Evolutionary conservation across 2,888 invertebrate species (phyloP).

Genomic region (Villa cingulata): DNA sequence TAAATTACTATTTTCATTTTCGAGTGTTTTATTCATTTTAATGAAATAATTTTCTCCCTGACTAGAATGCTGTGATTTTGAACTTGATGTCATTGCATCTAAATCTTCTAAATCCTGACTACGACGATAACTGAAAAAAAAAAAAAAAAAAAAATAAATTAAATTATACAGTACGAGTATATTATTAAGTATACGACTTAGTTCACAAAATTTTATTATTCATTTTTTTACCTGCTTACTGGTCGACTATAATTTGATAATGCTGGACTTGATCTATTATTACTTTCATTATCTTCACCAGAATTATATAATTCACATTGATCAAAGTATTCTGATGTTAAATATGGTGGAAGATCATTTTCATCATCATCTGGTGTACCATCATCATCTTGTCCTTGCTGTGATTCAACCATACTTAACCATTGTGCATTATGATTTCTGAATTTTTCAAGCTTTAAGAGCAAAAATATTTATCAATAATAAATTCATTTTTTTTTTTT

Average conservation of each 20-base stretch:
- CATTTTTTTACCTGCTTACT: conserved; percentile 38
- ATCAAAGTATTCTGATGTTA: conserved; percentile 57
- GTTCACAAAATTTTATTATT: no score
- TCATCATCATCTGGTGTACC: conserved; percentile 40
- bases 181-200: no score
- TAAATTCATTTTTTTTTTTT: no score
- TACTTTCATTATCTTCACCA: conserved; percentile 31
- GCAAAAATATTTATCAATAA: no score
- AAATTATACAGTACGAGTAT: no score
- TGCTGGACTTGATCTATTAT: conserved; percentile 29
- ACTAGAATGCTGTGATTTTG: conserved; percentile 29
- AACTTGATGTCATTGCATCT: conserved; percentile 34
- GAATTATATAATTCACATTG: conserved; percentile 42
- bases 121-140: conserved; percentile 33
- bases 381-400: conserved; percentile 40
- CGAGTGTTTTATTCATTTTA: conserved; percentile 28
- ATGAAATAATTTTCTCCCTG: conserved; percentile 22
- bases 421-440: conserved; percentile 98
- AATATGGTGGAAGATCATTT: conserved; percentile 58
- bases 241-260: conserved; percentile 38
- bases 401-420: conserved; percentile 87
- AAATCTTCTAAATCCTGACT: conserved; percentile 43
- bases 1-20: conserved; percentile 20
- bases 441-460: conserved; percentile 68
- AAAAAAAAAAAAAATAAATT: neutral